phyloP scores from a whole-genome alignment of 2,888 invertebrate genomes.

The Euclidia mi region DNA sequence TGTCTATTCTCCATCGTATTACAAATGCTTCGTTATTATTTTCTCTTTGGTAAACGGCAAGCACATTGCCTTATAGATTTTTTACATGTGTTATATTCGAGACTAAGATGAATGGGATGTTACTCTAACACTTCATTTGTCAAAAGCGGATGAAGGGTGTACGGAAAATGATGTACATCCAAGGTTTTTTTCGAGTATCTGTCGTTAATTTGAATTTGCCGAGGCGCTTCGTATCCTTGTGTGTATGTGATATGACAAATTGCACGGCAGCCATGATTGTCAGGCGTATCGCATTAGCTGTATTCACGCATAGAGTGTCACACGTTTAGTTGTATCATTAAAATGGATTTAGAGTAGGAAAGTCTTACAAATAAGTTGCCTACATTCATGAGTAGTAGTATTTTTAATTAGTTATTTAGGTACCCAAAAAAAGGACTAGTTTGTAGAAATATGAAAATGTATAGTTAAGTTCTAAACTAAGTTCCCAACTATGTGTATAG shows the following conservation, averaged over 20 bases:
- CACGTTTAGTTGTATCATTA: too few species aligned
- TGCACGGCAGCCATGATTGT: constrained; percentile 6
- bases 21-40: constrained; percentile 12
- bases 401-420: too few species aligned
- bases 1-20: constrained; percentile 1
- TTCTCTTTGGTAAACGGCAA: constrained; percentile 12
- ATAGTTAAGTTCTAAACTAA: too few species aligned
- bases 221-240: constrained; percentile 15
- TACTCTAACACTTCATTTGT: constrained; percentile 51
- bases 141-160: constrained; percentile 45
- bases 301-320: too few species aligned
- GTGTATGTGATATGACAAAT: constrained; percentile 29
- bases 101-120: constrained; percentile 52
- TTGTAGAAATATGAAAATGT: too few species aligned
- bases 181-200: constrained; percentile 41
- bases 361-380: too few species aligned
- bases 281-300: background rate
- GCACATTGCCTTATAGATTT: constrained; percentile 19
- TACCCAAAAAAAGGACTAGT: too few species aligned
- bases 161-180: constrained; percentile 49
- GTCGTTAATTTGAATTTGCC: constrained; percentile 51
- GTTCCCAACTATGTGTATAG: too few species aligned
- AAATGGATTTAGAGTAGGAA: too few species aligned
- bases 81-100: constrained; percentile 29
- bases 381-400: too few species aligned